Base-by-base conservation (phyloP, 1,140 invertebrate genomes). In the Agrilus planipennis region DNA sequence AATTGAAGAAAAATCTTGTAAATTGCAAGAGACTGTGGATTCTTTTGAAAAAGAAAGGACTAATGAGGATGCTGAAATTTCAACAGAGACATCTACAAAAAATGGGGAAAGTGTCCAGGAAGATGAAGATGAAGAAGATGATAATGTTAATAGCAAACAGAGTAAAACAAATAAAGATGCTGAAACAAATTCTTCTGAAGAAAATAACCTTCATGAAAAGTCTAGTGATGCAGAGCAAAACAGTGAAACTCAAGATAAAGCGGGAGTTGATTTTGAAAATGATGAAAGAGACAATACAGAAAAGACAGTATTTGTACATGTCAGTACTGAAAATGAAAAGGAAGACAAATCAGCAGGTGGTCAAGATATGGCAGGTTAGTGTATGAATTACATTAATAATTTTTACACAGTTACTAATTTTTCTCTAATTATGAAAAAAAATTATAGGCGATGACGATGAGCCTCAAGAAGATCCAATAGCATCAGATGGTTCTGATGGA, bases 241-340 rank as follows among this genome's bases (percentile, higher is more conserved):
- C 6, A 14, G 19, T 7, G 12, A 4, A 5, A 17, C 11, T 10
- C 15, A 34, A 34, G 3, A 17, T 17, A 17, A 6, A 6, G 11
- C 3, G 11, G 19, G 16, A 18, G 31, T 17, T 14, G 16, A 6
- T 14, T n/a, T 18, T n/a, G 11, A 34, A 34, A 34, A 15, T 34
- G 11, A 34, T 34, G 31, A 34, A 17, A 17, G 6, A 17, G 9
- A 15, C n/a, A 15, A 34, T n/a, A 34, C 31, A 17, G 49, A 49
- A 30, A 46, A 48, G 18, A 41, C 47, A 17, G 43, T 49, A 23
- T 51, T 49, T 36, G 45, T 53, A 9, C 45, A 51, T 14, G 48
- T 45, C 5, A 52, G 35, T 38, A 39, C 29, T 27, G 45, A 54
- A 29, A 53, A 44, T 30, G 45, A 47, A 34, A 38, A 45, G 20